Evolutionary conservation across 2,888 invertebrate species (phyloP), one percentile per base, ranked within the genome.

Genomic region (Serrognathus titanus): DNA sequence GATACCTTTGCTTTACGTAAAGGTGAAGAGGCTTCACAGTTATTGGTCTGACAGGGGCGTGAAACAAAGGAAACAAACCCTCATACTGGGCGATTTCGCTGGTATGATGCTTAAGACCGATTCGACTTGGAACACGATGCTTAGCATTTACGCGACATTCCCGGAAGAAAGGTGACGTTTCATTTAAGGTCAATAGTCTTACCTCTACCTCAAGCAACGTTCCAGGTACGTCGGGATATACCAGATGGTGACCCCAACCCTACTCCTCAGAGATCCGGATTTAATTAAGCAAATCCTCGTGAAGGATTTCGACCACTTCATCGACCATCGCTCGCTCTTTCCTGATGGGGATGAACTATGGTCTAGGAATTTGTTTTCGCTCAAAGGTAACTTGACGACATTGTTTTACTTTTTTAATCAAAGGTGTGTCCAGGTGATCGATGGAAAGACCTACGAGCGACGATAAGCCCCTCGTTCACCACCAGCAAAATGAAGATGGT

Each of bases 241-340:
- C 48, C 63, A 66, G 58, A 62, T 63, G 7, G 60, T 58, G 5
- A 13, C 51, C 6, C 69, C 68, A 5, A 57, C 52, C 7, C 58
- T 71, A 13, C 47, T 68, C 7, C 45, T 71, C 11, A 60, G 59
- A 50, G 70, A 70, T 58, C 60, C 61, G 6, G 74, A 76, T 20
- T 53, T 77, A 9, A 72, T 75, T 41, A 77, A 75, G 57, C 66
- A 69, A 54, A 70, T 77, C 3, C 71, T 69, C 0, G 68, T 76
- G 3, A 75, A 75, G 63, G 74, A 76, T 58, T 77, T 76, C 56
- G 76, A 77, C 6, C 66, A 75, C 57, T 77, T 77, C 57, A 65
- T 70, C 2, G 75, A 77, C 56, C 74, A 75, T 56, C 57, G 63
- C 7, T 51, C 53, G 13, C 60, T 69, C 7, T 58, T 66, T 4